phyloP scores from a whole-genome alignment of 2,113 vertebrate genomes.

The Irena cyanogastra region DNA sequence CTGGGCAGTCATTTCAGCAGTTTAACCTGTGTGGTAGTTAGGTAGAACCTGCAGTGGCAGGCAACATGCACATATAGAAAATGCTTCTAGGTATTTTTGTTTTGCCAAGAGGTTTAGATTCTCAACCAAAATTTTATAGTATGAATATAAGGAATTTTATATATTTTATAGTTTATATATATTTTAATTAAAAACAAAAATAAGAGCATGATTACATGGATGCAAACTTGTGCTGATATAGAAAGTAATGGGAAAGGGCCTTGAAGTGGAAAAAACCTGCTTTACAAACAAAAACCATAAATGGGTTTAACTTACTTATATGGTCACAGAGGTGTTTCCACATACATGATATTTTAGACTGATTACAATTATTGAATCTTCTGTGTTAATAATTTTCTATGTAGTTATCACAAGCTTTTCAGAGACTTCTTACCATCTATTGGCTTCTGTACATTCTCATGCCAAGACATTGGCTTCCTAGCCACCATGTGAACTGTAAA shows the following conservation, averaged over 20 bases:
- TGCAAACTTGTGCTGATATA: neutral
- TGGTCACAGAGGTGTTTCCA: neutral
- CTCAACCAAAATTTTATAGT: neutral
- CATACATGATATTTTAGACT: neutral
- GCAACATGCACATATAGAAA: neutral
- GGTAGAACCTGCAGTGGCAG: neutral
- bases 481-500: conserved; percentile 75
- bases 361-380: neutral
- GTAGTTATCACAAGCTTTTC: neutral
- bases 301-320: neutral
- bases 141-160: neutral
- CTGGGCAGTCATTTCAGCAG: neutral
- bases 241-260: neutral
- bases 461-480: conserved; percentile 82
- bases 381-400: neutral
- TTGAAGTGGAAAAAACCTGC: neutral
- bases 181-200: neutral
- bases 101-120: neutral
- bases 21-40: neutral
- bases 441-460: conserved; percentile 58
- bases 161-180: neutral
- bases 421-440: conserved; percentile 76
- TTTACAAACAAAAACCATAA: neutral
- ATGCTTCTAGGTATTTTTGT: neutral
- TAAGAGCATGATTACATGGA: neutral